Base-by-base conservation (phyloP, 2,888 invertebrate genomes). In the Drosophila niveifrons region DNA sequence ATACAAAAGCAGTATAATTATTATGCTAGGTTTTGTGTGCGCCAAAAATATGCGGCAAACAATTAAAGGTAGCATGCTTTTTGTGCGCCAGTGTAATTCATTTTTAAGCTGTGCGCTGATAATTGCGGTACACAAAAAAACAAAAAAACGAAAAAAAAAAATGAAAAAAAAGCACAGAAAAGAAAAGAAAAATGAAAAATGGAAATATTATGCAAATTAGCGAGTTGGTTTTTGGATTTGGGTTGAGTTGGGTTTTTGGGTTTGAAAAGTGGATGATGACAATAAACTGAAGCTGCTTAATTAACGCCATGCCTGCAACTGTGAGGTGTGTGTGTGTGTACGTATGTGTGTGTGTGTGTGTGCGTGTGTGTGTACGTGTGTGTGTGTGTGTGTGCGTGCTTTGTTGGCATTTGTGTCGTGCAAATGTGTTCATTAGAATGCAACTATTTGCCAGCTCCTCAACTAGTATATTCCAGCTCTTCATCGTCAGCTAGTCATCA, bases 341-440 rank as follows among this genome's bases (percentile, higher is more conserved):
- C 4, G 18, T 18, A n/a, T n/a, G 23, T 23, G 23, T 23, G 4
- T 23, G 23, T 23, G 23, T 23, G 23, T 18, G 18, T 3, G 18
- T 18, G 18, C 3, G 18, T 1, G 18, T 18, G 18, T 18, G 18
- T 18, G 18, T 4, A 4, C 4, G 18, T 18, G 18, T 4, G 23
- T 6, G 23, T 23, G 23, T 23, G 23, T 23, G 23, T 6, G 23
- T 23, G 23, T 23, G 23, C 23, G 23, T 23, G 11, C 23, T 62
- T 39, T 34, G 46, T 59, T 41, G 36, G 44, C n/a, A 43, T 61
- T 56, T 79, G 77, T 74, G 31, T 10, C 11, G 31, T 36, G 34
- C 11, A 4, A 36, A 36, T 36, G 34, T 36, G 72, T 83, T 87
- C 74, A 87, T 83, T 83, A 83, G 88, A 84, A 69, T 74, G 74